Conservation (phyloP, 2,888 invertebrate species). For the Morpho deidamia region DNA sequence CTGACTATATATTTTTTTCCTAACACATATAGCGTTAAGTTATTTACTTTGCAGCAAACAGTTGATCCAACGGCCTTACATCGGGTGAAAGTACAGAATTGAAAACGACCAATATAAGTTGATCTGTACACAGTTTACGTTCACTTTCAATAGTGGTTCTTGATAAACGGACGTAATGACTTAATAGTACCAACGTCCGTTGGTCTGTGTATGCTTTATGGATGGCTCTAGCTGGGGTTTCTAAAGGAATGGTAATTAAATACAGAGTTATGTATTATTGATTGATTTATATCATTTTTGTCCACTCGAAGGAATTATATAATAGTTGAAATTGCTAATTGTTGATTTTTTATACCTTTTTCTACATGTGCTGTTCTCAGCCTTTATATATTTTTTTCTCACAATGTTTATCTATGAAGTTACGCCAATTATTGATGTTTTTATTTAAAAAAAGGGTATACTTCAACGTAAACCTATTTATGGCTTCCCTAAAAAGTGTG, state of each 20-base stretch:
- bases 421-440: no score
- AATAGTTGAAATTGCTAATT: conserved; percentile 1
- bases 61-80: conserved; percentile 16
- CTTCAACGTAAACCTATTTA: no score
- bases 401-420: background rate
- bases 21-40: conserved; percentile 13
- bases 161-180: background rate
- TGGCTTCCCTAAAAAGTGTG: no score
- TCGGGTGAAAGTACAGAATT: conserved; percentile 19
- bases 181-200: conserved; percentile 4
- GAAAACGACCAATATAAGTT: conserved; percentile 6
- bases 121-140: background rate
- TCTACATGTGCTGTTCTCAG: background rate
- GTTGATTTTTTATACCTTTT: background rate
- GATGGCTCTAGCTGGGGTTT: background rate
- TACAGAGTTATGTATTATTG: conserved; percentile 5
- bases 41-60: conserved; percentile 12
- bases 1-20: conserved; percentile 4
- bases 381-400: background rate
- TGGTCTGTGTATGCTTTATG: background rate
- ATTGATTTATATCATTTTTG: conserved; percentile 11
- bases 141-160: conserved; percentile 1
- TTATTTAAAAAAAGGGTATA: no score
- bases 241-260: conserved; percentile 1
- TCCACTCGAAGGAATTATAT: conserved; percentile 4